Evolutionary conservation across 92 coral and sea anemone species (phyloP).

Genomic region (Epizoanthus illoricatus): DNA sequence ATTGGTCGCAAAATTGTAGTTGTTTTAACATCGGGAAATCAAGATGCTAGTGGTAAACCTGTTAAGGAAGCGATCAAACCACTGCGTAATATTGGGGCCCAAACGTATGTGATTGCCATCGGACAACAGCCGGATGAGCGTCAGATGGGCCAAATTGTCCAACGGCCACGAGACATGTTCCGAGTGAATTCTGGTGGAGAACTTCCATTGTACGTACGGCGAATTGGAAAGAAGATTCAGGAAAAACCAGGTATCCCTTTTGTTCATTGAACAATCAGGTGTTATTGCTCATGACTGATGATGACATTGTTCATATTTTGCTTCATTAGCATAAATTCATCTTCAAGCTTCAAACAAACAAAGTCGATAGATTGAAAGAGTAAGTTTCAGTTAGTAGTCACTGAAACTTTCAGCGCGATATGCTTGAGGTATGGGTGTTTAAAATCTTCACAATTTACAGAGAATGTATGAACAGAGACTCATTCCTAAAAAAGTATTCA

Average conservation of each 20-base stretch:
- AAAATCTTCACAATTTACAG: too few relatives aligned
- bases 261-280: background rate
- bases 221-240: conserved; percentile 38
- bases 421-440: too few relatives aligned
- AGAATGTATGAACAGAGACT: too few relatives aligned
- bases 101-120: conserved; percentile 61
- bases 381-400: too few relatives aligned
- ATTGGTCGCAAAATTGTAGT: conserved; percentile 50
- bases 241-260: conserved; percentile 18
- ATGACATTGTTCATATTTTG: too few relatives aligned
- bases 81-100: conserved; percentile 57
- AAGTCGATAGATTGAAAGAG: too few relatives aligned
- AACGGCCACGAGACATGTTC: conserved; percentile 27
- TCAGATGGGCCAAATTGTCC: conserved; percentile 45
- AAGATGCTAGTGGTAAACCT: conserved; percentile 41
- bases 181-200: conserved; percentile 14
- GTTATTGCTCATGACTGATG: background rate
- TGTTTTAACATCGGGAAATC: conserved; percentile 52
- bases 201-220: conserved; percentile 18
- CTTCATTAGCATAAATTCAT: too few relatives aligned
- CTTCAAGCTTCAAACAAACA: too few relatives aligned
- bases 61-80: conserved; percentile 47
- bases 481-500: too few relatives aligned
- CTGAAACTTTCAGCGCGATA: too few relatives aligned
- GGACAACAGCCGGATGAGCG: conserved; percentile 41